Evolutionary conservation across 2,797 vertebrate genomes (phyloP).

Genomic region (Sebastes paucispinis): DNA sequence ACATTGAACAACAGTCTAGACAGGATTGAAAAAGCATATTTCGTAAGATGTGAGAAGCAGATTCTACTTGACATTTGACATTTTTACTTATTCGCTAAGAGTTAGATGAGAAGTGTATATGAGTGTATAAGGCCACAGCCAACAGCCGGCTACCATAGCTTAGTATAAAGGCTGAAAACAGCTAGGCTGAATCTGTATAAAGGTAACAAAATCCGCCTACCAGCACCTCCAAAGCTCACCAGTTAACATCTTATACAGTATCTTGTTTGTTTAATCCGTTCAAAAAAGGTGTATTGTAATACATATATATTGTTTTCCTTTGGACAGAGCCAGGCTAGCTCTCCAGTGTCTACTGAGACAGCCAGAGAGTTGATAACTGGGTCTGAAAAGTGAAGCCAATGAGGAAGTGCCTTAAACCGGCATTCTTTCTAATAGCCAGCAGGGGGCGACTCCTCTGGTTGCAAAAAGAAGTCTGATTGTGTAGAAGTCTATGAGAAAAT

Average conservation of each 20-base stretch:
- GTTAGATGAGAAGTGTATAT: neutral
- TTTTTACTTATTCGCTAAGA: neutral
- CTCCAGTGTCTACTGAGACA: neutral
- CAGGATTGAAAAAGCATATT: neutral
- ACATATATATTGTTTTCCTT: too few species aligned
- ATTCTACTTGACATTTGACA: neutral
- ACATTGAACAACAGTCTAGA: neutral
- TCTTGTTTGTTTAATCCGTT: neutral
- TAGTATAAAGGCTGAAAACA: neutral
- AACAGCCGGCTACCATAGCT: neutral
- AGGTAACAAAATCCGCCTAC: too few species aligned
- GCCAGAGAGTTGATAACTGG: neutral
- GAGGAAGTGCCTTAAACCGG: accelerated
- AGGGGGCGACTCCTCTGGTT: too few species aligned
- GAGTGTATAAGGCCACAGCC: neutral
- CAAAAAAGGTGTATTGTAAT: too few species aligned
- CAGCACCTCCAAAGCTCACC: too few species aligned
- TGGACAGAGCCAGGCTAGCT: neutral
- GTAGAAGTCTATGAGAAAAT: too few species aligned
- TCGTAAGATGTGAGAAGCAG: neutral
- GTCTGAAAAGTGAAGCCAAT: neutral
- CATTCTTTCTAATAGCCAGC: too few species aligned
- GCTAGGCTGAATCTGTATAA: too few species aligned
- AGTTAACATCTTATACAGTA: neutral
- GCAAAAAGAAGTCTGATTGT: too few species aligned